Conservation (phyloP, 2,797 vertebrate genomes). For the Anas bahamensis region DNA sequence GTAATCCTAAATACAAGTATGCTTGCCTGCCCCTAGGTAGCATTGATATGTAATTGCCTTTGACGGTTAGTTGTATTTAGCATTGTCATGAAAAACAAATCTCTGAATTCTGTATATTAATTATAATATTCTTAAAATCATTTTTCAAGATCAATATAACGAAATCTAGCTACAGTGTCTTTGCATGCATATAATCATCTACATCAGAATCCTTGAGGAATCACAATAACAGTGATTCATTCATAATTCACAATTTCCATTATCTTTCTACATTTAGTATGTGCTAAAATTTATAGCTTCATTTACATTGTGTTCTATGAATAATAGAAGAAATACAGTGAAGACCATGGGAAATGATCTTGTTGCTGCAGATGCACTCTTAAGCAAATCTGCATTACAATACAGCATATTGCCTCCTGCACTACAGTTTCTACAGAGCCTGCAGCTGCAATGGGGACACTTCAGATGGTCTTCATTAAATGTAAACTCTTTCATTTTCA, state of each 20-base stretch:
- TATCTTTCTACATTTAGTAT: slow-evolving; percentile 83
- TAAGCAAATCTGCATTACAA: slow-evolving; percentile 79
- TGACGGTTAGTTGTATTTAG: slow-evolving; percentile 45
- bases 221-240: slow-evolving; percentile 86
- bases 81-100: slow-evolving; percentile 65
- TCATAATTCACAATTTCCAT: slow-evolving; percentile 88
- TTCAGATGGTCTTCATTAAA: slow-evolving; percentile 75
- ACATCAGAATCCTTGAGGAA: slow-evolving; percentile 83
- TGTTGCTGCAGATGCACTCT: slow-evolving; percentile 69
- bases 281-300: slow-evolving; percentile 85
- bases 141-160: slow-evolving; percentile 69
- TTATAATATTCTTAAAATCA: slow-evolving; percentile 68
- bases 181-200: slow-evolving; percentile 78
- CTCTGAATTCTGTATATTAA: slow-evolving; percentile 66
- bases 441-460: slow-evolving; percentile 73
- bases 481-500: slow-evolving; percentile 54
- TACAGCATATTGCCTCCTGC: slow-evolving; percentile 50
- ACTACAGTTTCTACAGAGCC: slow-evolving; percentile 42
- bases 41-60: slow-evolving; percentile 47
- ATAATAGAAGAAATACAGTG: slow-evolving; percentile 87
- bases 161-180: slow-evolving; percentile 75
- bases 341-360: slow-evolving; percentile 80
- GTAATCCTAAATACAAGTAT: slow-evolving; percentile 33
- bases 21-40: slow-evolving; percentile 38
- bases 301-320: slow-evolving; percentile 87